Evolutionary conservation across 1,140 invertebrate species (phyloP).

Genomic region (Neodiprion lecontei): DNA sequence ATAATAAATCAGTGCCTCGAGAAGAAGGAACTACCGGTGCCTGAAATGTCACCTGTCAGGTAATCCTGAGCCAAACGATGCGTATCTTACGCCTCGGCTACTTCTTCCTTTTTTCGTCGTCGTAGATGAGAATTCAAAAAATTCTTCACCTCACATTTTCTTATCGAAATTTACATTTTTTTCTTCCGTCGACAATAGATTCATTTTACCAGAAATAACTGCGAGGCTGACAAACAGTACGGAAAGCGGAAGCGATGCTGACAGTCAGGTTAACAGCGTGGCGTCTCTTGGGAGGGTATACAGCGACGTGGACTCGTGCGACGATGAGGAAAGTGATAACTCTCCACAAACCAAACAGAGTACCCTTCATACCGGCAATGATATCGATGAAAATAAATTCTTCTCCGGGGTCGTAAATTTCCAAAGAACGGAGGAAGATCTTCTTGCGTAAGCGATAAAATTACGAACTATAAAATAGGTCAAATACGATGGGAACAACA

Average conservation of each 20-base stretch:
- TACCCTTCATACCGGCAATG: not conserved
- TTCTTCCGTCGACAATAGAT: slow-evolving; percentile 34
- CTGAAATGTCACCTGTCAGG: slow-evolving; percentile 62
- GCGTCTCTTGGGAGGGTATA: slow-evolving; percentile 40
- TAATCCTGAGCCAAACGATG: slow-evolving; percentile 29
- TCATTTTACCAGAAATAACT: slow-evolving; percentile 44
- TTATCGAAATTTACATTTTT: slow-evolving; percentile 3
- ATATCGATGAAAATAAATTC: slow-evolving; percentile 46
- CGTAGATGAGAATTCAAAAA: not conserved
- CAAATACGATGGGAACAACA: no score
- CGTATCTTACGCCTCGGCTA: not conserved
- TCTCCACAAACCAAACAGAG: slow-evolving; percentile 29
- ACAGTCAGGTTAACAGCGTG: slow-evolving; percentile 54
- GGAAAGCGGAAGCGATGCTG: slow-evolving; percentile 52
- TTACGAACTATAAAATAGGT: no score
- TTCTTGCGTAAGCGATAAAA: slow-evolving; percentile 37
- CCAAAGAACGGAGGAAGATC: slow-evolving; percentile 49
- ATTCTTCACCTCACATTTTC: not conserved
- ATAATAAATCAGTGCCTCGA: slow-evolving; percentile 71
- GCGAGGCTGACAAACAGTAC: slow-evolving; percentile 43
- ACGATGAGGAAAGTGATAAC: slow-evolving; percentile 38
- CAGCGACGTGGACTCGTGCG: slow-evolving; percentile 48
- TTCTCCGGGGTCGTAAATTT: slow-evolving; percentile 52
- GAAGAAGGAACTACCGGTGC: slow-evolving; percentile 69
- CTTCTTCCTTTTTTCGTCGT: not conserved